phyloP scores from a whole-genome alignment of 1,140 invertebrate genomes.

The Panagrolaimus sp. region DNA sequence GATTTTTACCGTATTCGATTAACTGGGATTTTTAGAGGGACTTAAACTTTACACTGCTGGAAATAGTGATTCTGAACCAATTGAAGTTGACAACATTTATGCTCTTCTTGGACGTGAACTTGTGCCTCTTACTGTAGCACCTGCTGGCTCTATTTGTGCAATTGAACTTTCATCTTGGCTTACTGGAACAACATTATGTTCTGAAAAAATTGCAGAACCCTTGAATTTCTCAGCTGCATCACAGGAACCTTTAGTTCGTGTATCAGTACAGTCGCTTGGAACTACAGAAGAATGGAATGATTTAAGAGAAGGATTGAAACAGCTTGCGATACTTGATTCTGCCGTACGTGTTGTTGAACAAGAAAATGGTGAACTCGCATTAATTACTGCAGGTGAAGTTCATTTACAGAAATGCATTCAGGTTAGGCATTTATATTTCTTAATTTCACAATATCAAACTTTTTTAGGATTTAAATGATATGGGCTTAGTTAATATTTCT shows the following conservation, averaged over 20 bases:
- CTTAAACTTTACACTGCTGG: conserved; percentile 4
- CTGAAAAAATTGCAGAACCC: conserved; percentile 4
- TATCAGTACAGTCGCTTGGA: conserved; percentile 68
- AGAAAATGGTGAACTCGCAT: conserved; percentile 87
- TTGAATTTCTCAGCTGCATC: conserved; percentile 16
- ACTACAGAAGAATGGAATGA: conserved; percentile 63
- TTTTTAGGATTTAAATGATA: conserved; percentile 66
- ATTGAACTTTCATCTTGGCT: conserved; percentile 70
- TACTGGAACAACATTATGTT: conserved; percentile 29
- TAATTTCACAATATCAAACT: conserved; percentile 50
- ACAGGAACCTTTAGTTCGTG: conserved; percentile 79
- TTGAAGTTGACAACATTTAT: conserved; percentile 71
- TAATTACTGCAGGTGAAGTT: conserved; percentile 91
- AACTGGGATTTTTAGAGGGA: background rate
- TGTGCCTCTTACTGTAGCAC: conserved; percentile 71
- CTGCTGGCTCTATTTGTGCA: conserved; percentile 81
- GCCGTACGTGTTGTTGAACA: conserved; percentile 51
- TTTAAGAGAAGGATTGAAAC: conserved; percentile 72
- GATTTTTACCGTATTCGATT: conserved; percentile 4
- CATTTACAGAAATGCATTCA: conserved; percentile 81
- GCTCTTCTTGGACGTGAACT: conserved; percentile 88
- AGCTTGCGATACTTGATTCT: conserved; percentile 84
- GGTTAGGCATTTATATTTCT: conserved; percentile 18
- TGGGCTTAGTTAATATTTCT: conserved; percentile 66
- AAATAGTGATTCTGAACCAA: conserved; percentile 13